Evolutionary conservation across 2,797 vertebrate species (phyloP), one percentile per base, ranked within the genome.

Genomic region (Phataginus tricuspis): DNA sequence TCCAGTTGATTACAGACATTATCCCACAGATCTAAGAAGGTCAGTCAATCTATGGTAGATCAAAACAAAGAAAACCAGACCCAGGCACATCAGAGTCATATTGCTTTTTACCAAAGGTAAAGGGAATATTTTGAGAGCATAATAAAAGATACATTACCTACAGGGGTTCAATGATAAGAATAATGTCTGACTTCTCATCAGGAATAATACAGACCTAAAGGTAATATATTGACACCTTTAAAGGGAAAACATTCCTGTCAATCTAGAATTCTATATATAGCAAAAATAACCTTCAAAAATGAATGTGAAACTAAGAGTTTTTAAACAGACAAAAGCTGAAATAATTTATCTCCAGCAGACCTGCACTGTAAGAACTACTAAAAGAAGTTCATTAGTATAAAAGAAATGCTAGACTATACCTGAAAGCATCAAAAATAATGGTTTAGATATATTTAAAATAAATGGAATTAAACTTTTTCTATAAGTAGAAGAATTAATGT

Each of bases 311-410:
- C 57, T 77, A 57, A 59, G 31, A 85, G 34, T 39, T 93, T 78
- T 69, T 57, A 53, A 72, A 83, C 1, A 71, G 27, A 64, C 9
- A 66, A 89, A 92, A 85, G 34, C 21, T 64, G 45, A 89, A 91
- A 94, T 34, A 84, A 66, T 61, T 93, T 85, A 90, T 94, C 39
- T 80, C 39, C 59, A 99, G 99, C 99, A 99, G 99, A 99, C 99
- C 98, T 98, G 97, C 98, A 98, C 96, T 98, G 78, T 5, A 94
- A 97, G 96, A 90, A 96, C 91, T 95, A 97, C 96, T 96, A 95
- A 98, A 98, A 97, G 95, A 98, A 91, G 37, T 66, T 57, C n/a
- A 98, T 89, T 98, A 97, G 87, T 96, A 97, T 61, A 88, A 92
- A 89, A 75, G 78, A 96, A 90, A 86, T 97, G 87, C 96, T 96